A percentile compares a stretch with the other conserved stretches of the same genome.
These are phyloP conservation scores for Tyrophagus putrescentiae DNA, from an alignment of 1,140 invertebrate species.

Conservation along the genomic window DNA sequence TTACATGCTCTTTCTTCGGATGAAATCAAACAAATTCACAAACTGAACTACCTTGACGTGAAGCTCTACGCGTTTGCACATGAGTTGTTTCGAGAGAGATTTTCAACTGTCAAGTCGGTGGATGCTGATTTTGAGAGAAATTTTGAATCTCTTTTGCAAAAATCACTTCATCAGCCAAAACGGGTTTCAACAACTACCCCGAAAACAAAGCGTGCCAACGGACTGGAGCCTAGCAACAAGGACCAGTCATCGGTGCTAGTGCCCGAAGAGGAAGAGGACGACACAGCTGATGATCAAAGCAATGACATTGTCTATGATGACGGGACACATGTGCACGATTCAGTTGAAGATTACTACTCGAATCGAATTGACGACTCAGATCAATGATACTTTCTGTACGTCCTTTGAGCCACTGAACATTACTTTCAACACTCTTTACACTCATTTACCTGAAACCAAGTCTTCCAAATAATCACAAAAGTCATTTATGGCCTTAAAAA, in stretches of 20 bases:
- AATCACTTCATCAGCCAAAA: not conserved
- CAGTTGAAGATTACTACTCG: not conserved
- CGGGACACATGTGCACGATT: not conserved
- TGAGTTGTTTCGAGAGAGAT: conserved; percentile 67
- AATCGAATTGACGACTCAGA: not conserved
- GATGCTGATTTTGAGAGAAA: conserved; percentile 27
- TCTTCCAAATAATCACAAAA: too few species aligned
- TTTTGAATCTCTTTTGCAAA: conserved; percentile 26
- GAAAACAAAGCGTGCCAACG: not conserved
- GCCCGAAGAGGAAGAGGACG: not conserved
- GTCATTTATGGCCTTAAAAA: too few species aligned
- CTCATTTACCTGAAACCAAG: not conserved
- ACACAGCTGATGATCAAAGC: not conserved
- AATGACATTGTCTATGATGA: not conserved
- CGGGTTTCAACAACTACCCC: not conserved
- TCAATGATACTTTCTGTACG: not conserved
- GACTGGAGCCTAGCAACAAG: not conserved
- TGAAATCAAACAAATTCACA: conserved; percentile 55
- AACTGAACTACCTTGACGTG: conserved; percentile 73
- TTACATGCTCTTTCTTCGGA: conserved; percentile 52
- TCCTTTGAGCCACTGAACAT: not conserved
- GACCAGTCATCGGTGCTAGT: too few species aligned
- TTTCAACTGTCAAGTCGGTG: conserved; percentile 35
- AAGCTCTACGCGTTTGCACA: conserved; percentile 87
- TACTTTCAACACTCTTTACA: not conserved